phyloP scores from a whole-genome alignment of 2,113 vertebrate genomes.

The Xerus inauris region DNA sequence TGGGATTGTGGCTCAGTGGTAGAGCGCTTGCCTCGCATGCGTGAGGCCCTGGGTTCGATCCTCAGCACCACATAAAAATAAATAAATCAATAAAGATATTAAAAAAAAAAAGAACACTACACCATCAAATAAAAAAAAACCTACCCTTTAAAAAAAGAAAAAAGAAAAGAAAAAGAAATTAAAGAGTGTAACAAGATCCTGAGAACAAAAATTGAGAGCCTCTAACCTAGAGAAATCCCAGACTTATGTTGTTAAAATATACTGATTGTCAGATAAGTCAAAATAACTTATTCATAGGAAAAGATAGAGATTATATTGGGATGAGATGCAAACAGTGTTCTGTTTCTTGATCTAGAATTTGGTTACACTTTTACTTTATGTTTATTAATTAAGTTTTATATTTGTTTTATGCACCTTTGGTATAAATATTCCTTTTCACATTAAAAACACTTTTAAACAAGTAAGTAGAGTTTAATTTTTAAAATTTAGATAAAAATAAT shows the following conservation, averaged over 20 bases:
- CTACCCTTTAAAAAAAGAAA: too few species aligned
- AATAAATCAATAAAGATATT: too few species aligned
- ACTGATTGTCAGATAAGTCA: background rate
- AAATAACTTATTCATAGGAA: background rate
- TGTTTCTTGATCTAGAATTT: background rate
- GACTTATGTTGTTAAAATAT: background rate
- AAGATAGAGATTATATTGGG: background rate
- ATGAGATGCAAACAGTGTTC: background rate
- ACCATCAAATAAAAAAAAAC: too few species aligned
- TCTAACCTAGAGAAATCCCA: background rate
- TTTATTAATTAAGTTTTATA: constrained; percentile 14
- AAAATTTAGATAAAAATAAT: constrained; percentile 36
- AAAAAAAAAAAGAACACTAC: too few species aligned
- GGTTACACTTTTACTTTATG: constrained; percentile 8
- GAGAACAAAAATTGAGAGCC: background rate
- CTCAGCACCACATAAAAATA: too few species aligned
- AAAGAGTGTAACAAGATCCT: background rate
- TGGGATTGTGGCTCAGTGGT: too few species aligned
- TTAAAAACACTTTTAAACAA: constrained; percentile 44
- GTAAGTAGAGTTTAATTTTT: background rate
- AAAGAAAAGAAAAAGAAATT: too few species aligned
- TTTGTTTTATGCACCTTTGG: background rate
- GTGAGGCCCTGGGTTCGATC: too few species aligned
- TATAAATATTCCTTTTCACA: constrained; percentile 23
- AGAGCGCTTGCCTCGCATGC: too few species aligned